These are phyloP conservation scores for Takifugu rubripes DNA, from an alignment of 2,797 vertebrate species.

Conservation along the genomic window DNA sequence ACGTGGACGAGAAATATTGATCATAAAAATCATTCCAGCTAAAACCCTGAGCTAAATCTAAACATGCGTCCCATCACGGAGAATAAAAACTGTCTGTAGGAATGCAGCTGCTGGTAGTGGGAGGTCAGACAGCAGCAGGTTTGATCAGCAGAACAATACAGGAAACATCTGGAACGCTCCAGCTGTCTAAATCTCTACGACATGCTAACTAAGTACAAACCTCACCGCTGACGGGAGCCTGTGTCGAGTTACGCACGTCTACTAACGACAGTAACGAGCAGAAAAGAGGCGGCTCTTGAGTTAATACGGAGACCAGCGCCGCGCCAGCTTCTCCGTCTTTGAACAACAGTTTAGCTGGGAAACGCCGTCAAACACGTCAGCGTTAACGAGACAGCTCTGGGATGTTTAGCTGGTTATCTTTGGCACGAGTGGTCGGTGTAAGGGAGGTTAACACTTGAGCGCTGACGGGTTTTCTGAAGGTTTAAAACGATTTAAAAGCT, in stretches of 20 bases:
- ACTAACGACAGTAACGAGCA: background rate
- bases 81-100: background rate
- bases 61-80: conserved; percentile 9
- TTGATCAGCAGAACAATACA: background rate
- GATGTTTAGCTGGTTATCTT: conserved; percentile 61
- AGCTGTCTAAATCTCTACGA: background rate
- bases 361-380: background rate
- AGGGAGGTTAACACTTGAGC: conserved; percentile 2
- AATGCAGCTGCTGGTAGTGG: background rate
- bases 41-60: conserved; percentile 43
- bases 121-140: background rate
- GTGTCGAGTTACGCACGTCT: background rate
- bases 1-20: background rate
- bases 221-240: too few species aligned
- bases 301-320: too few species aligned
- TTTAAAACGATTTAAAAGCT: conserved; percentile 57
- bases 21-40: background rate
- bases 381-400: conserved; percentile 19
- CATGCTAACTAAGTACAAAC: too few species aligned
- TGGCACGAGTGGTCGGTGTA: conserved; percentile 56
- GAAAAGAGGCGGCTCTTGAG: background rate
- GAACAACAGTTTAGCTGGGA: too few species aligned
- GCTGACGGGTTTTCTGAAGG: conserved; percentile 29
- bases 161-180: background rate
- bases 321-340: too few species aligned